Percentiles rank a stretch among this genome's conserved stretches.
Evolutionary conservation across 2,888 invertebrate genomes (phyloP).

Genomic region (Caenorhabditis auriculariae): DNA sequence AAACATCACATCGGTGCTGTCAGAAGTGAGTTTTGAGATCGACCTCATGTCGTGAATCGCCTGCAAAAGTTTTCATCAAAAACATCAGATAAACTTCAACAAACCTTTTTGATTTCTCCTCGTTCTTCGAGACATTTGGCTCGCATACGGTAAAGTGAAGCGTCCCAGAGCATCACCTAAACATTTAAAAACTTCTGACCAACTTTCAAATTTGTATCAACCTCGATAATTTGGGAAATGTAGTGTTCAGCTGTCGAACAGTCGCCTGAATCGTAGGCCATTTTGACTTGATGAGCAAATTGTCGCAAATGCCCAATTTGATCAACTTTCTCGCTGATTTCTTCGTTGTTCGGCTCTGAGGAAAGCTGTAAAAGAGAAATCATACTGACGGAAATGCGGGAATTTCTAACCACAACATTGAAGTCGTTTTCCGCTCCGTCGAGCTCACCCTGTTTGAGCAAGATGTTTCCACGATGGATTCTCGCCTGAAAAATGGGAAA

Average conservation of each 20-base stretch:
- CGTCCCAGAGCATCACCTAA: slow-evolving; percentile 77
- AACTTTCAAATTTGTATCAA: slow-evolving; percentile 4
- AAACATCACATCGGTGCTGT: slow-evolving; percentile 84
- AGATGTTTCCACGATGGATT: slow-evolving; percentile 81
- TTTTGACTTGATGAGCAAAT: slow-evolving; percentile 24
- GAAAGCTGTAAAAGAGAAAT: slow-evolving; percentile 68
- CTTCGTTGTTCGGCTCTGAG: slow-evolving; percentile 77
- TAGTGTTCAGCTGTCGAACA: slow-evolving; percentile 73
- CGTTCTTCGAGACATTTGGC: slow-evolving; percentile 81
- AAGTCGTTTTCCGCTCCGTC: slow-evolving; percentile 53
- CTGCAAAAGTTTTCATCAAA: slow-evolving; percentile 13
- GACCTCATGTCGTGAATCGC: slow-evolving; percentile 88
- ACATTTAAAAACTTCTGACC: neutral
- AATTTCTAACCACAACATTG: slow-evolving; percentile 46
- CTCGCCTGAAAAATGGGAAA: slow-evolving; percentile 71
- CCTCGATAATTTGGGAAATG: slow-evolving; percentile 65
- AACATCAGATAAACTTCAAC: no score
- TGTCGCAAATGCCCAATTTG: slow-evolving; percentile 72
- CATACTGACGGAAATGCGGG: neutral
- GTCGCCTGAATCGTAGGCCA: slow-evolving; percentile 63
- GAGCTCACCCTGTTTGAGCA: slow-evolving; percentile 77
- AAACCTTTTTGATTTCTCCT: slow-evolving; percentile 77
- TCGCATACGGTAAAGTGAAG: slow-evolving; percentile 79
- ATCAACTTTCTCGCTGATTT: slow-evolving; percentile 75
- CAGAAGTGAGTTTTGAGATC: slow-evolving; percentile 84